These are phyloP conservation scores for Myodes glareolus DNA, from an alignment of 2,113 vertebrate genomes.

Conservation along the genomic window DNA sequence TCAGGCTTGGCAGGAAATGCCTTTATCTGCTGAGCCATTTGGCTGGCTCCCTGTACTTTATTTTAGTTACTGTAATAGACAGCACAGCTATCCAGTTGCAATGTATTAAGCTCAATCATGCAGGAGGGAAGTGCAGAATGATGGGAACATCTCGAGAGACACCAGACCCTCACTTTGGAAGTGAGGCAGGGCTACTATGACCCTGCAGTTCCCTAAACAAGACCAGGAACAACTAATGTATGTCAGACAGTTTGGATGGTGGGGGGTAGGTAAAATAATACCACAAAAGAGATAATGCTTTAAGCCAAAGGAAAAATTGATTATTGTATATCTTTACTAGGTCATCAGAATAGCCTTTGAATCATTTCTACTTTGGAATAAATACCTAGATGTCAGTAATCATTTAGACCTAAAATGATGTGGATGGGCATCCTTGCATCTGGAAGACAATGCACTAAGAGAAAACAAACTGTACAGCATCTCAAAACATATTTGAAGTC, in stretches of 20 bases:
- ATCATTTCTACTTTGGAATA: neutral
- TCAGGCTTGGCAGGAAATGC: no score
- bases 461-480: neutral
- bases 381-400: neutral
- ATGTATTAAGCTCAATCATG: neutral
- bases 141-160: neutral
- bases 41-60: neutral
- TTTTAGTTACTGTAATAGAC: neutral
- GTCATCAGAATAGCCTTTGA: neutral
- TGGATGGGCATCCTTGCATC: neutral
- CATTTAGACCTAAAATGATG: neutral
- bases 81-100: neutral
- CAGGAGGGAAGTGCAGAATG: neutral
- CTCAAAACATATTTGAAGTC: neutral
- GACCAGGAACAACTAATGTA: neutral
- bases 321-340: neutral
- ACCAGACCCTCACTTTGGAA: neutral
- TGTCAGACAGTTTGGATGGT: neutral
- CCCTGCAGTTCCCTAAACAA: neutral
- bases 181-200: neutral
- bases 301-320: neutral
- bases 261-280: neutral
- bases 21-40: no score
- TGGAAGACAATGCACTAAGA: neutral
- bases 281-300: neutral